Percentiles rank a stretch among this genome's conserved stretches.
These are phyloP conservation scores for Melieria crassipennis DNA, from an alignment of 2,888 invertebrate genomes.

Conservation along the genomic window DNA sequence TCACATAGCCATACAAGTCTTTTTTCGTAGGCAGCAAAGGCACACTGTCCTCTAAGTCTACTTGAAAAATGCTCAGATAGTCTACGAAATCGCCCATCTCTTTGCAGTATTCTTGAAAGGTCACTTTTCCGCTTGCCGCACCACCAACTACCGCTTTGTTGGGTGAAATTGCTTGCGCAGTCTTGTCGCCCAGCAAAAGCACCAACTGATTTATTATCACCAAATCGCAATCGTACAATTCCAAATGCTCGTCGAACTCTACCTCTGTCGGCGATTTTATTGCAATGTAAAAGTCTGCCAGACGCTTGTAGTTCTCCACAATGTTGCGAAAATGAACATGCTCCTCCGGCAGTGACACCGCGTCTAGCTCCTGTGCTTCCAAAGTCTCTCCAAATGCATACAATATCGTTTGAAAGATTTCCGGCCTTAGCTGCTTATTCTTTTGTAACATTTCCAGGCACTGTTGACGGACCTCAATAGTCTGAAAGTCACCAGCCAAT, in stretches of 20 bases:
- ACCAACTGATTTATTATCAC: conserved; percentile 73
- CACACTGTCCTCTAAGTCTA: conserved; percentile 55
- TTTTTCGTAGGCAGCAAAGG: conserved; percentile 61
- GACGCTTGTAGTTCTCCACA: conserved; percentile 54
- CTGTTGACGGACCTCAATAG: conserved; percentile 76
- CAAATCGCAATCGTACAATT: conserved; percentile 65
- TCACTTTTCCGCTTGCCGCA: conserved; percentile 65
- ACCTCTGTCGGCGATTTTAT: conserved; percentile 49
- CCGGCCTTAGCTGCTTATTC: conserved; percentile 73
- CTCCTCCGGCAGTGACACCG: conserved; percentile 45
- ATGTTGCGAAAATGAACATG: conserved; percentile 57
- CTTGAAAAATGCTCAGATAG: conserved; percentile 58
- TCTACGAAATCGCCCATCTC: conserved; percentile 71
- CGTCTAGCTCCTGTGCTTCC: conserved; percentile 46
- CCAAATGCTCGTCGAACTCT: conserved; percentile 48
- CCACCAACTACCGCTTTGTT: not conserved
- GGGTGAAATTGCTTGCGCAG: not conserved
- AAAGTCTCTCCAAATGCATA: conserved; percentile 55
- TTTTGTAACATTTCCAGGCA: conserved; percentile 76
- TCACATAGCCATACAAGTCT: conserved; percentile 55
- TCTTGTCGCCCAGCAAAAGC: conserved; percentile 66
- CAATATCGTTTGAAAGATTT: conserved; percentile 69
- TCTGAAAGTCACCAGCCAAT: conserved; percentile 73
- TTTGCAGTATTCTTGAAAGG: conserved; percentile 69
- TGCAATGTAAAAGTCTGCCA: conserved; percentile 59